Base-by-base conservation (phyloP, 2,797 vertebrate species). In the Trematomus bernacchii region DNA sequence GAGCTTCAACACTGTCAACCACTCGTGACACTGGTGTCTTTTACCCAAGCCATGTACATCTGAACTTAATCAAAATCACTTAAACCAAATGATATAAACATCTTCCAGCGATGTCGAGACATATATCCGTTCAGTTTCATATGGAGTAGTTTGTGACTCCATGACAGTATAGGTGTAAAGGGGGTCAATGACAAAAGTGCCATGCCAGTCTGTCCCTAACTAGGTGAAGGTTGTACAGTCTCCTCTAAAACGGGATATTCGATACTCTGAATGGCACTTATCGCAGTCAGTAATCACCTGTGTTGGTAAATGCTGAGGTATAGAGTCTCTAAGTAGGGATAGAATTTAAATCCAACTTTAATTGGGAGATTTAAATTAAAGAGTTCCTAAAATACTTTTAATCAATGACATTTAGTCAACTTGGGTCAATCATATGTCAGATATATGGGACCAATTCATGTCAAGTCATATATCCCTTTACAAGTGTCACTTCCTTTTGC, bases 261-360 rank as follows among this genome's bases (percentile, higher is more conserved):
- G 70, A 85, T 77, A 77, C 65, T 64, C 23, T 62, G 42, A 73
- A 23, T 37, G 55, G 43, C 51, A 43, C 42, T 83, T 76, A 85
- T 60, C 77, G 73, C 70, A 65, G 73, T 65, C 66, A 79, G 72
- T 84, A 83, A 86, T 83, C 65, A 64, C 74, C 51, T 76, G 16
- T 72, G 66, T 43, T 53, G 72, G 62, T 71, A 76, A 78, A 76
- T 72, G 43, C 58, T 21, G n/a, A 50, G 8, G 8, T 37, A 23
- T 52, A 51, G 16, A 30, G 50, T 66, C 62, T 55, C 42, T 43
- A 27, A 42, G 19, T 47, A 30, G 27, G 51, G 53, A 16, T 30
- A 2, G 27, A 50, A 11, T 61, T 2, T 19, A 50, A 61, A 47
- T 58, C 48, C 30, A n/a, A 27, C 16, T 55, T n/a, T 52, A 1